Evolutionary conservation across 2,113 vertebrate genomes (phyloP).

Genomic region (Choloepus hoffmanni): DNA sequence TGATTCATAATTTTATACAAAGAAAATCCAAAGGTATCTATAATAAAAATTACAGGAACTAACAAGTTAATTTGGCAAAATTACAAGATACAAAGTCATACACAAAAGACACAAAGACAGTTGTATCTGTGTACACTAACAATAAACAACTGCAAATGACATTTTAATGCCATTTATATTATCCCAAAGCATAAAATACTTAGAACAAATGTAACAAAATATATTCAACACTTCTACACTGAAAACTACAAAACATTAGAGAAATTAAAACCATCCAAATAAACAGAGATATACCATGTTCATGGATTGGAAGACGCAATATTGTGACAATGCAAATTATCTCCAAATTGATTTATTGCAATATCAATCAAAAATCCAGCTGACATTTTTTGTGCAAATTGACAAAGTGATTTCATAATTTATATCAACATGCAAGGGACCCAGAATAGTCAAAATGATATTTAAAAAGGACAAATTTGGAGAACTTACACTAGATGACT

Average conservation of each 20-base stretch:
- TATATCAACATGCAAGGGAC: background rate
- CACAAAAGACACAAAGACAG: background rate
- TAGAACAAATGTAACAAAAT: slow-evolving; percentile 5
- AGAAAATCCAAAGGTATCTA: background rate
- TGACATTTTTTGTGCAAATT: background rate
- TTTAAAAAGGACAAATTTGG: background rate
- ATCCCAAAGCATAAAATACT: background rate
- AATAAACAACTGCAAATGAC: background rate
- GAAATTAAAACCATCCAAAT: slow-evolving; percentile 5
- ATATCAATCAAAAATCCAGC: background rate
- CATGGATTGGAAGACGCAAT: background rate
- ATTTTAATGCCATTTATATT: background rate
- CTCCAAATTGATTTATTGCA: background rate
- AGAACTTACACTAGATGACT: background rate
- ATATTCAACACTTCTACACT: background rate
- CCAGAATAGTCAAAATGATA: background rate
- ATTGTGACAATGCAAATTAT: background rate
- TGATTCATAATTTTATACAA: background rate
- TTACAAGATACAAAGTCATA: background rate
- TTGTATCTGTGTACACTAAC: background rate
- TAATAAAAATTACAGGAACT: background rate
- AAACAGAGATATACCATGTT: background rate
- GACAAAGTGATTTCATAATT: background rate
- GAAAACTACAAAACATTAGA: background rate
- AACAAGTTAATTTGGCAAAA: background rate